Evolutionary conservation across 2,797 vertebrate genomes (phyloP).

Genomic region (Novumbra hubbsi): DNA sequence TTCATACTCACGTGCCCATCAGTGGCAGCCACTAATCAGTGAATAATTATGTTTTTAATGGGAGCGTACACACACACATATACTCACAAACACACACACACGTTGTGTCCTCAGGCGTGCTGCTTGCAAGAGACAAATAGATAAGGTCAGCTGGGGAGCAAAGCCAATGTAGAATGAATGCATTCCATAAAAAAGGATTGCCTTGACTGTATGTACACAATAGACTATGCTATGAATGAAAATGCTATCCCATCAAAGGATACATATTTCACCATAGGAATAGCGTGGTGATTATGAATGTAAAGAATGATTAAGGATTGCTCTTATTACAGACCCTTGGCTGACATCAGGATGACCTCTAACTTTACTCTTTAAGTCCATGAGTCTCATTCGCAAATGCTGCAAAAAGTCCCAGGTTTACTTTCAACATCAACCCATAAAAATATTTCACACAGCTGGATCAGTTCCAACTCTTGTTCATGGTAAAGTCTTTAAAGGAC

Average conservation of each 20-base stretch:
- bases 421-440: no score
- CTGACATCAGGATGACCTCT: no score
- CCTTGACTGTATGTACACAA: conserved; percentile 22
- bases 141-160: conserved; percentile 35
- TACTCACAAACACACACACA: neutral
- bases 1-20: conserved; percentile 7
- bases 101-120: conserved; percentile 23
- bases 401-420: no score
- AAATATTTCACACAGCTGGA: no score
- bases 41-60: conserved; percentile 18
- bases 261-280: neutral
- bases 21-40: conserved; percentile 21
- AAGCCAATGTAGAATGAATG: conserved; percentile 39
- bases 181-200: conserved; percentile 50
- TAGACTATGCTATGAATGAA: conserved; percentile 22
- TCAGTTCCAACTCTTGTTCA: no score
- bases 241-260: conserved; percentile 33
- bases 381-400: no score
- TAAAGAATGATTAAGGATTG: neutral
- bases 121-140: conserved; percentile 17
- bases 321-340: neutral
- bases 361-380: no score
- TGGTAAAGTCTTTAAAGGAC: no score
- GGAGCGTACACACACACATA: conserved; percentile 23
- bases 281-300: no score